These are phyloP conservation scores for Plecturocebus donacophilus DNA, from an alignment of 2,113 vertebrate genomes.

Conservation along the genomic window DNA sequence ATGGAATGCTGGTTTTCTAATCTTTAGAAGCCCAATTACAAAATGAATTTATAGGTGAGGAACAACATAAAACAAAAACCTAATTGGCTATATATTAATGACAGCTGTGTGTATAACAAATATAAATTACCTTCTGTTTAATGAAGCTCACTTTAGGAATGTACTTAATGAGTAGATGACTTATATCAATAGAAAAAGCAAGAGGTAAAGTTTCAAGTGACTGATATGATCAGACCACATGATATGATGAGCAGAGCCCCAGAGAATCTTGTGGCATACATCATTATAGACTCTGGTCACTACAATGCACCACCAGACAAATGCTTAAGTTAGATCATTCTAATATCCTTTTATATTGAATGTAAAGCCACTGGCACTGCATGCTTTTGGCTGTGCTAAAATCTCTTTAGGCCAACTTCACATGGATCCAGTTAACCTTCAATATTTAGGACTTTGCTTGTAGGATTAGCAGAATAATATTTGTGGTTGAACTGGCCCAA, in stretches of 20 bases:
- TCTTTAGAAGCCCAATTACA: background rate
- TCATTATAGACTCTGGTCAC: background rate
- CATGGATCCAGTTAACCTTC: background rate
- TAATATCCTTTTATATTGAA: background rate
- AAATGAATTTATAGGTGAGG: conserved; percentile 18
- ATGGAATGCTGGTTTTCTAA: background rate
- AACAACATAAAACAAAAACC: background rate
- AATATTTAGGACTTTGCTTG: background rate
- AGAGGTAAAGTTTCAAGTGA: background rate
- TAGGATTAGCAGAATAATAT: background rate
- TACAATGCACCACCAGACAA: background rate
- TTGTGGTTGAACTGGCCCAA: background rate
- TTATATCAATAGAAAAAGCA: background rate
- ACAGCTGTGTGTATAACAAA: background rate
- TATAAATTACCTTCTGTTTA: background rate
- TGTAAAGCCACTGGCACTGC: background rate
- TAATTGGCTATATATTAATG: background rate
- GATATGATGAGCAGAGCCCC: background rate
- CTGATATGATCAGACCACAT: background rate
- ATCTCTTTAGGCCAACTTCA: background rate
- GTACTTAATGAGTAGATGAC: background rate
- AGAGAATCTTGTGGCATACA: background rate
- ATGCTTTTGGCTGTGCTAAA: background rate
- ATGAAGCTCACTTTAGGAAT: background rate
- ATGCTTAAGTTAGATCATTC: background rate